Conservation (phyloP, 2,113 vertebrate species). For the Alligator sinensis region DNA sequence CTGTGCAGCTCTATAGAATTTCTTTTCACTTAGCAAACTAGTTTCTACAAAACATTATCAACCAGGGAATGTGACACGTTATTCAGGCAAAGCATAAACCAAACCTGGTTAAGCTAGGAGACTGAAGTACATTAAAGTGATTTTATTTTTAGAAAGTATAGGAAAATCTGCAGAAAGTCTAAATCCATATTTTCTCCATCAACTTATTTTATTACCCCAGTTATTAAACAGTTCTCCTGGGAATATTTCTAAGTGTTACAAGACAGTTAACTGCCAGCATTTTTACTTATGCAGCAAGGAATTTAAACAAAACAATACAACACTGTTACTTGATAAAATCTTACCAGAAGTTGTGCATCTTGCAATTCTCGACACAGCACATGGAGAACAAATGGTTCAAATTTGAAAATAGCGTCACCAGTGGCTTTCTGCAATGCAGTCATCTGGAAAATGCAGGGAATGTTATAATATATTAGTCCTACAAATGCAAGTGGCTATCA, state of each 20-base stretch:
- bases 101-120: fast-evolving
- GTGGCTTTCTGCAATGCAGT: slow-evolving; percentile 75
- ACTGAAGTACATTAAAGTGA: neutral
- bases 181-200: slow-evolving; percentile 2
- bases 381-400: slow-evolving; percentile 93
- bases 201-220: neutral
- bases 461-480: neutral
- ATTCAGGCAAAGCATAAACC: fast-evolving
- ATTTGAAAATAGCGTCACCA: slow-evolving; percentile 88
- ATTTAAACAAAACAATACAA: neutral
- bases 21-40: fast-evolving
- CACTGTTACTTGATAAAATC: fast-evolving
- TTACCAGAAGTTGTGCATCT: slow-evolving; percentile 93
- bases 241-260: neutral
- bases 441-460: slow-evolving; percentile 72
- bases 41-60: fast-evolving
- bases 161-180: neutral
- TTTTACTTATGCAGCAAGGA: neutral
- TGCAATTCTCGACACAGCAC: slow-evolving; percentile 87
- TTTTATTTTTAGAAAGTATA: neutral
- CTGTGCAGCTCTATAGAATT: fast-evolving
- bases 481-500: neutral
- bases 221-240: neutral
- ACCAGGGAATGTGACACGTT: neutral
- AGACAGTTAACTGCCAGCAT: neutral